Conservation (phyloP, 2,113 vertebrate species). For the Progne subis region DNA sequence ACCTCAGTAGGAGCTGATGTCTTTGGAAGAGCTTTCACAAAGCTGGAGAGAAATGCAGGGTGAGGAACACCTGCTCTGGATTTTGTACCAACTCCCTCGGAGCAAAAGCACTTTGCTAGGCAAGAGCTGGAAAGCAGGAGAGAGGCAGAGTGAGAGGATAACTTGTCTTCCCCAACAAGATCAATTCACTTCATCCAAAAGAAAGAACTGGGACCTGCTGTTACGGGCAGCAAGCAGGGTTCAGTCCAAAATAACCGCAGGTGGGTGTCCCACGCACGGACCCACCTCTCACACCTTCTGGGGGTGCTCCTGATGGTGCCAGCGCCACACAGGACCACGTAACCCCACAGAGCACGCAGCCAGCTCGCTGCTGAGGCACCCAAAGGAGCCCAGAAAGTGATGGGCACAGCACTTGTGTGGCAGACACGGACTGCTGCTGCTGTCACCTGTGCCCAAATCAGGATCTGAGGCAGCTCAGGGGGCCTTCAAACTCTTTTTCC, state of each 20-base stretch:
- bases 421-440: neutral
- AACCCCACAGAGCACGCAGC: neutral
- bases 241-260: neutral
- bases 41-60: neutral
- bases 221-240: neutral
- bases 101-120: neutral
- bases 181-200: neutral
- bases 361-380: neutral
- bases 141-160: neutral
- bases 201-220: neutral
- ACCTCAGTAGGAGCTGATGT: neutral
- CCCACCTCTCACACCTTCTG: neutral
- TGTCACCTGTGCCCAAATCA: neutral
- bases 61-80: neutral
- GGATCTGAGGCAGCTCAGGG: neutral
- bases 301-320: neutral
- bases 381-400: neutral
- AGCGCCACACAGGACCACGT: neutral
- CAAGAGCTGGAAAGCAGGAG: neutral
- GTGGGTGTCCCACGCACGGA: rapidly evolving
- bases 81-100: neutral
- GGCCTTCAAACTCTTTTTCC: neutral
- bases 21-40: neutral
- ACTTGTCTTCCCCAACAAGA: neutral
- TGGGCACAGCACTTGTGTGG: rapidly evolving